Percentiles rank a stretch among this genome's conserved stretches.
phyloP scores from a whole-genome alignment of 2,888 invertebrate genomes.

The Hirtodrosophila trivittata region DNA sequence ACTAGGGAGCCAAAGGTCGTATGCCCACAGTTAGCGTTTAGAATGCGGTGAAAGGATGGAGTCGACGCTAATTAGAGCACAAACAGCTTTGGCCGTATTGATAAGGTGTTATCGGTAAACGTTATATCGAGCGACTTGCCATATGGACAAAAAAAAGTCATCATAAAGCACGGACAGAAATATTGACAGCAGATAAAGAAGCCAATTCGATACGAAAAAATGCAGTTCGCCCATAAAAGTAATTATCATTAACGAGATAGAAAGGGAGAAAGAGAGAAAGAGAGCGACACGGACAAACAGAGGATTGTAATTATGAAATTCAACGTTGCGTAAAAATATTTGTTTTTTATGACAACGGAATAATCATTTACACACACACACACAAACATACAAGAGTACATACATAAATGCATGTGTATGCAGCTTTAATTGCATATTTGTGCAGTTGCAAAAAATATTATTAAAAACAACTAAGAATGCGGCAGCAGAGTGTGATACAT shows the following conservation, averaged over 20 bases:
- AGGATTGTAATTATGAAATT: constrained; percentile 55
- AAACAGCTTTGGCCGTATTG: constrained; percentile 9
- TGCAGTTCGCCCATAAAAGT: constrained; percentile 47
- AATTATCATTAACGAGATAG: constrained; percentile 17
- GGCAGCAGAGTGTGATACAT: not conserved
- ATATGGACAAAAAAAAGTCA: constrained; percentile 52
- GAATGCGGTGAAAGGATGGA: not conserved
- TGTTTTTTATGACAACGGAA: constrained; percentile 42
- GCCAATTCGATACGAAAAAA: constrained; percentile 7
- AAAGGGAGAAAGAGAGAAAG: not conserved
- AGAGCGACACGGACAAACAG: constrained; percentile 3
- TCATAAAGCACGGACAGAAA: constrained; percentile 22
- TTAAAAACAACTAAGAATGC: constrained; percentile 12
- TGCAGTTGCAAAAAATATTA: constrained; percentile 35
- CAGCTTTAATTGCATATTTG: constrained; percentile 51
- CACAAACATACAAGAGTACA: too few species aligned
- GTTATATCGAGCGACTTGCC: constrained; percentile 19
- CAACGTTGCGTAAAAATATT: constrained; percentile 36
- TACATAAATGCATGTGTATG: too few species aligned
- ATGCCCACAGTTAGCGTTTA: not conserved
- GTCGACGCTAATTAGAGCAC: constrained; percentile 17
- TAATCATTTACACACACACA: constrained; percentile 9
- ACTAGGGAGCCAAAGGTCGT: constrained; percentile 25
- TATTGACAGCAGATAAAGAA: constrained; percentile 48
- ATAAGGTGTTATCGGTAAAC: constrained; percentile 40